phyloP scores from a whole-genome alignment of 2,888 invertebrate genomes.

The Sturmia bella region DNA sequence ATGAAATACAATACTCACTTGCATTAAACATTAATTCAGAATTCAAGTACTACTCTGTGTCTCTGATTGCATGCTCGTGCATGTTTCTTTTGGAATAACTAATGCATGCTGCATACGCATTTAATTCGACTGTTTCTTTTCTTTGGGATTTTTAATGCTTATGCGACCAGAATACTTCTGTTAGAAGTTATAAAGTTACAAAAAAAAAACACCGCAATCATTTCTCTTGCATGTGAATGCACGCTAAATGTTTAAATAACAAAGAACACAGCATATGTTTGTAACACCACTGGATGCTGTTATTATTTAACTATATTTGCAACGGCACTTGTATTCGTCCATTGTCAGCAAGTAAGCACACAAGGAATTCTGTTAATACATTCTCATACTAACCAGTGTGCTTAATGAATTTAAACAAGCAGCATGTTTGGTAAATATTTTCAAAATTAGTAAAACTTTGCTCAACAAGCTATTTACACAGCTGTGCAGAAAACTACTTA shows the following conservation, averaged over 20 bases:
- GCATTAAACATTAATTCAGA: too few species aligned
- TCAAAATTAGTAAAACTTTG: background rate
- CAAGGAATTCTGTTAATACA: background rate
- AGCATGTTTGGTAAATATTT: conserved; percentile 32
- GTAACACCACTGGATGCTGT: conserved; percentile 65
- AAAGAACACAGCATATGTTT: conserved; percentile 54
- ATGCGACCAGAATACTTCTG: conserved; percentile 41
- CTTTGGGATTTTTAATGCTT: background rate
- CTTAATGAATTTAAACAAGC: conserved; percentile 42
- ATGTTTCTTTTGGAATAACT: conserved; percentile 13
- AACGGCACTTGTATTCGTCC: conserved; percentile 27
- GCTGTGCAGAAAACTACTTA: too few species aligned
- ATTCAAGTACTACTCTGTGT: background rate
- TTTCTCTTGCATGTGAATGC: background rate
- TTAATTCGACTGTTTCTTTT: conserved; percentile 31
- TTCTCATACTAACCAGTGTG: background rate
- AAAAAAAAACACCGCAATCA: conserved; percentile 15
- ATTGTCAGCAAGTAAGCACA: background rate
- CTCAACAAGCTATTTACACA: too few species aligned
- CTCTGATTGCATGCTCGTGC: conserved; percentile 1
- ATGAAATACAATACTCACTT: conserved; percentile 63
- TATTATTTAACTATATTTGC: conserved; percentile 62
- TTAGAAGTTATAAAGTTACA: conserved; percentile 19
- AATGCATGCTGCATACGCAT: conserved; percentile 51
- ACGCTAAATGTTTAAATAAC: conserved; percentile 51